Percentiles rank a stretch among this genome's conserved stretches.
These are phyloP conservation scores for Ricordea florida DNA, from an alignment of 92 coral and sea anemone species.

Conservation along the genomic window DNA sequence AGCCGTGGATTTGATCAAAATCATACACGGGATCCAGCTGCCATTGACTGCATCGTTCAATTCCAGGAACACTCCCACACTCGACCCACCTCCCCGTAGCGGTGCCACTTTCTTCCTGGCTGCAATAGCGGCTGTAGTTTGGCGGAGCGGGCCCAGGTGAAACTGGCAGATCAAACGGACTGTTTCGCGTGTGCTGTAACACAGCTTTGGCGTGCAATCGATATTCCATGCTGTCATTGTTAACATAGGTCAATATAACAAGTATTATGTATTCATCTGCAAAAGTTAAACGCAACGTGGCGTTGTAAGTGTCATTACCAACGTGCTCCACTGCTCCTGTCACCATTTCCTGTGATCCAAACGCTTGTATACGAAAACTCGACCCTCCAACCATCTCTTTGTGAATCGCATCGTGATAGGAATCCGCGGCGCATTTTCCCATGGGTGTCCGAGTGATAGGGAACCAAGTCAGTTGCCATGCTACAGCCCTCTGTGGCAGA, in stretches of 20 bases:
- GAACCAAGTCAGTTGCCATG: conserved; percentile 70
- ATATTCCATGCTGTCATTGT: conserved; percentile 73
- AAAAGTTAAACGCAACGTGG: conserved; percentile 70
- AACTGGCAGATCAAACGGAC: conserved; percentile 84
- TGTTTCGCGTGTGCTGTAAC: conserved; percentile 76
- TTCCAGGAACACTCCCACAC: conserved; percentile 87
- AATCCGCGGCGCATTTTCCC: not conserved
- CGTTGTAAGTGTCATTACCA: conserved; percentile 79
- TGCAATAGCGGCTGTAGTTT: conserved; percentile 83
- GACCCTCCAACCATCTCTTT: conserved; percentile 42
- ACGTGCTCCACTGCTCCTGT: conserved; percentile 72
- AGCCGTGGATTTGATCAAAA: conserved; percentile 93
- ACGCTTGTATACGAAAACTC: conserved; percentile 78
- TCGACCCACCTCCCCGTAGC: conserved; percentile 96
- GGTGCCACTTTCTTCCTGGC: conserved; percentile 90
- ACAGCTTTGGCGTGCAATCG: conserved; percentile 74
- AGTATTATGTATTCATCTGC: conserved; percentile 80
- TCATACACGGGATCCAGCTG: conserved; percentile 78
- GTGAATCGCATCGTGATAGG: not conserved
- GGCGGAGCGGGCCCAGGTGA: conserved; percentile 60
- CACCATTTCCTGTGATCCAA: conserved; percentile 86
- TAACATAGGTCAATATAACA: conserved; percentile 78
- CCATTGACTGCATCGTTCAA: conserved; percentile 89
- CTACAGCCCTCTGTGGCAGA: conserved; percentile 48
- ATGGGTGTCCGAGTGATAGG: conserved; percentile 54